Percentiles rank a stretch among this genome's conserved stretches.
These are phyloP conservation scores for Heliangelus exortis DNA, from an alignment of 2,797 vertebrate genomes.

Conservation along the genomic window DNA sequence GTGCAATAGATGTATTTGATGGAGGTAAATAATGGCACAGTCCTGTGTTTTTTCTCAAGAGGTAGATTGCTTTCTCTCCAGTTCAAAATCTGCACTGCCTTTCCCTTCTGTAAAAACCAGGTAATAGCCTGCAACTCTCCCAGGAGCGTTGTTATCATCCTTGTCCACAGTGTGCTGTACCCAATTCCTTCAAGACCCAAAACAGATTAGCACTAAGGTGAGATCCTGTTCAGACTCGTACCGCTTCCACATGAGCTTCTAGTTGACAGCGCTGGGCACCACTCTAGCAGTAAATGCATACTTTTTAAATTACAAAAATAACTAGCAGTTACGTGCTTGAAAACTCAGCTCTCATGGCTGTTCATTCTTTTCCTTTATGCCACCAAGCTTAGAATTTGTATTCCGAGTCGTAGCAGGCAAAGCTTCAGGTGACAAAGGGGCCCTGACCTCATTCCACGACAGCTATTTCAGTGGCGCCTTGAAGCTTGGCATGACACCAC, in stretches of 20 bases:
- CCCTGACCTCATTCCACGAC: slow-evolving; percentile 4
- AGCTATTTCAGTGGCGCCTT: slow-evolving; percentile 36
- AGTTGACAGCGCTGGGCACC: slow-evolving; percentile 44
- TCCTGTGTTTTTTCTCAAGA: slow-evolving; percentile 37
- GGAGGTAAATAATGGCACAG: slow-evolving; percentile 19
- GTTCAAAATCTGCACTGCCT: slow-evolving; percentile 63
- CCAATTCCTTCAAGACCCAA: slow-evolving; percentile 52
- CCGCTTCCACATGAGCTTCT: slow-evolving; percentile 39
- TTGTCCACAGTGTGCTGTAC: slow-evolving; percentile 65
- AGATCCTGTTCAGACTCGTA: slow-evolving; percentile 38
- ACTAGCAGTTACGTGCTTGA: slow-evolving; percentile 35
- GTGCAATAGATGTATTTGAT: not conserved
- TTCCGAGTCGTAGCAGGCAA: not conserved
- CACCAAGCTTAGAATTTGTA: slow-evolving; percentile 41
- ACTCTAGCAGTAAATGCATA: slow-evolving; percentile 12
- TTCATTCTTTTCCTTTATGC: slow-evolving; percentile 59
- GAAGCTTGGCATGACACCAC: slow-evolving; percentile 49
- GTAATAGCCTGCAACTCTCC: slow-evolving; percentile 57
- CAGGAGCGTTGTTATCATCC: slow-evolving; percentile 44
- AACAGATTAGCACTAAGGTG: slow-evolving; percentile 65
- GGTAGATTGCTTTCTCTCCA: slow-evolving; percentile 49
- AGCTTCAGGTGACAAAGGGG: slow-evolving; percentile 41
- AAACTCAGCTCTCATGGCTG: slow-evolving; percentile 44
- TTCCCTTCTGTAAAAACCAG: slow-evolving; percentile 69
- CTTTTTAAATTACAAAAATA: slow-evolving; percentile 16